Evolutionary conservation across 2,888 invertebrate genomes (phyloP), one percentile per base, ranked within the genome.

Genomic region (Linhomoeus sp.): DNA sequence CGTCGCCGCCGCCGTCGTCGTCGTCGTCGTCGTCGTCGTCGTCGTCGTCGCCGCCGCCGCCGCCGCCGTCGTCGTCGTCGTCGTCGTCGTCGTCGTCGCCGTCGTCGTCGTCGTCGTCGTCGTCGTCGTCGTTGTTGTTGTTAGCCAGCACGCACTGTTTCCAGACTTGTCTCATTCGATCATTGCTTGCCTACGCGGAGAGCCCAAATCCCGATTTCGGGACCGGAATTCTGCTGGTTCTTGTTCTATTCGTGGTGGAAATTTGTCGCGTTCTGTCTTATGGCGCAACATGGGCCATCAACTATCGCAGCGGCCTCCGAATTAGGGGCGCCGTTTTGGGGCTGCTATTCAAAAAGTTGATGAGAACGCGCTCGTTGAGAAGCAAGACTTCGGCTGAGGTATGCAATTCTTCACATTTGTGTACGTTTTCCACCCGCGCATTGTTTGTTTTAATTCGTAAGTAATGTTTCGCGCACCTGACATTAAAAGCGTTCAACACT

Each of bases 301-400:
- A 64, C 49, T 67, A 67, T 15, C 12, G 36, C 26, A 29, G 19
- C 24, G 70, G 66, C 48, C 55, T 66, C n/a, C 55, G 69, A 39
- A 58, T 67, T 2, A 60, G 67, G 36, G 61, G 63, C 33, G 69
- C 66, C 15, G 53, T 67, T 2, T 57, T 67, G 24, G 61, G 63
- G n/a, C 50, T 69, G 24, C 52, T 69, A n/a, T 70, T 61, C 56
- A 60, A 62, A 48, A 63, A 64, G 48, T 56, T 67, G 24, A 48
- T 67, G n/a, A 54, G 56, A 36, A 53, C 65, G 19, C 58, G 63
- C 47, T 53, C 54, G 23, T 48, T 66, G 38, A 57, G 60, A 47
- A 58, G 63, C 49, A 66, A 64, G 50, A 61, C 64, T 20, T 59
- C 65, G 3, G 67, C 67, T n/a, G 65, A 69, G 62, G 68, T 60